Conservation (phyloP, 1,140 invertebrate genomes). For the Episyrphus balteatus region DNA sequence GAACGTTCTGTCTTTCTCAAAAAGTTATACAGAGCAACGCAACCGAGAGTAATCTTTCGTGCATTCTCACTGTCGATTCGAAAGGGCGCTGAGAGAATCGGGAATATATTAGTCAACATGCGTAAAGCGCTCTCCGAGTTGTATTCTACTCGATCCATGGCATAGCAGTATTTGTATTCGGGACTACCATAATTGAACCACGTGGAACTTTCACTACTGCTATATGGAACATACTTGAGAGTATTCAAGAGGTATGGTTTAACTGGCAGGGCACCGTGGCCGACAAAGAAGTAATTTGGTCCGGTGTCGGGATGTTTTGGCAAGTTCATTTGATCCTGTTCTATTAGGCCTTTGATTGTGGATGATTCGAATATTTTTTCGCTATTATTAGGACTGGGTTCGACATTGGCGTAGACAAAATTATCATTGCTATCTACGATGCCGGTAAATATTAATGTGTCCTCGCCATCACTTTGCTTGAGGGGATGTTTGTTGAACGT, state of each 20-base stretch:
- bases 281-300: constrained; percentile 21
- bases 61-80: constrained; percentile 29
- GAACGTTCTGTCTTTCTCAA: constrained; percentile 30
- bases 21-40: constrained; percentile 31
- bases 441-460: constrained; percentile 29
- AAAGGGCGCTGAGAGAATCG: constrained; percentile 26
- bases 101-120: constrained; percentile 32
- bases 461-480: constrained; percentile 7
- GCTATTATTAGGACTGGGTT: constrained; percentile 18
- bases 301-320: too few species aligned
- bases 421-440: constrained; percentile 31
- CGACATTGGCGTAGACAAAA: constrained; percentile 29
- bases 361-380: constrained; percentile 32
- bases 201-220: background rate
- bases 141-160: constrained; percentile 19
- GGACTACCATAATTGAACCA: background rate
- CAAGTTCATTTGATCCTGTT: constrained; percentile 5
- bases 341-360: constrained; percentile 25
- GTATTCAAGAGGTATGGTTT: constrained; percentile 25
- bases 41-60: constrained; percentile 27
- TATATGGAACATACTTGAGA: background rate
- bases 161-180: constrained; percentile 7
- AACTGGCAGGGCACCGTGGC: constrained; percentile 22
- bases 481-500: constrained; percentile 13
- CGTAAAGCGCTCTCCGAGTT: constrained; percentile 30